Conservation (phyloP, 1,140 invertebrate species). For the Nasonia vitripennis region DNA sequence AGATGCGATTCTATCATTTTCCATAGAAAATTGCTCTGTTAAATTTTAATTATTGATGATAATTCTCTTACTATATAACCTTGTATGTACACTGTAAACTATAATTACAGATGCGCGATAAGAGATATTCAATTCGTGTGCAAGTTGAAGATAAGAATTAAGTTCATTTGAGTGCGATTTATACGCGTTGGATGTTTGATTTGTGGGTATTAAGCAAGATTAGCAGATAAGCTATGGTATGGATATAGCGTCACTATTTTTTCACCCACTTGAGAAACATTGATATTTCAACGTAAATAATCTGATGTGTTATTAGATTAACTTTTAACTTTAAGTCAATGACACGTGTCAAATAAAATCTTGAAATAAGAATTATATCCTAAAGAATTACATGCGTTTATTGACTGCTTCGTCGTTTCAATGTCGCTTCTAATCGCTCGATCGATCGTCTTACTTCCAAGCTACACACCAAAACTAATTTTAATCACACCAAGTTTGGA, state of each 20-base stretch:
- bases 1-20: no score
- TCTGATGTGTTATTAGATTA: no score
- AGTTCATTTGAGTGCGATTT: not conserved
- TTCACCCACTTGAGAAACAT: not conserved
- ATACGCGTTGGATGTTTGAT: not conserved
- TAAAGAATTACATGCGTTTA: no score
- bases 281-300: not conserved
- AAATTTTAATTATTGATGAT: not conserved
- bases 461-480: no score
- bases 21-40: not conserved
- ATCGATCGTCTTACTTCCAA: no score
- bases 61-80: not conserved
- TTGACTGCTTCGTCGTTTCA: no score
- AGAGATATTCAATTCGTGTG: not conserved
- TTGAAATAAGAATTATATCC: no score
- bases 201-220: not conserved
- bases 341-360: no score
- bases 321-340: no score
- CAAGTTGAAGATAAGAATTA: not conserved
- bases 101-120: not conserved
- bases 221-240: not conserved
- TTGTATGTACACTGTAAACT: not conserved
- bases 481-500: no score
- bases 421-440: no score
- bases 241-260: not conserved